phyloP scores from a whole-genome alignment of 2,113 vertebrate genomes.

The Puma concolor region DNA sequence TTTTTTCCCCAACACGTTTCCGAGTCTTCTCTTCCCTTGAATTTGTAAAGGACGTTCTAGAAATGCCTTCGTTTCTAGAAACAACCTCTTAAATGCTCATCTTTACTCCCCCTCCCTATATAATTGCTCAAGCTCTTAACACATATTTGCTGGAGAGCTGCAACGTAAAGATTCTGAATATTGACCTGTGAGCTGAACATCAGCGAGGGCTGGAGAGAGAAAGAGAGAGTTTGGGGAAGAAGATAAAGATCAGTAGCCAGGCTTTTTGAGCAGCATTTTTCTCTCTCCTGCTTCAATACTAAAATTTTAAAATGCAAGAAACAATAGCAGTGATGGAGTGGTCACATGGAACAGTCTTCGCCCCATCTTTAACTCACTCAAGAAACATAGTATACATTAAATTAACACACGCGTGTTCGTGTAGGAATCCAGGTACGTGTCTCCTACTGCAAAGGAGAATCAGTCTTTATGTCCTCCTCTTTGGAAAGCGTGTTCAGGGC shows the following conservation, averaged over 20 bases:
- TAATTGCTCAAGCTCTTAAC: background rate
- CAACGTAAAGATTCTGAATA: fast-evolving
- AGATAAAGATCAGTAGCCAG: background rate
- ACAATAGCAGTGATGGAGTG: too few species aligned
- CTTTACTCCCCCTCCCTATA: background rate
- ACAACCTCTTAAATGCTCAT: background rate
- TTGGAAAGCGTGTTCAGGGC: background rate
- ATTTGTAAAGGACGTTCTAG: background rate
- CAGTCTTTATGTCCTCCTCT: fast-evolving
- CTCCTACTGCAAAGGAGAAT: background rate
- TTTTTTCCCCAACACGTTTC: background rate
- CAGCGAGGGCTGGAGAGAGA: background rate
- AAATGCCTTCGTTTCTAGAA: background rate
- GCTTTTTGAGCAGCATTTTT: background rate
- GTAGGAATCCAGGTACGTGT: background rate
- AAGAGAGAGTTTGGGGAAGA: background rate
- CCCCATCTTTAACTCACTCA: background rate
- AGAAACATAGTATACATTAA: background rate
- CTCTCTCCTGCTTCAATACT: background rate
- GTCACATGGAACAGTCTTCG: background rate
- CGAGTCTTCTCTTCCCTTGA: background rate
- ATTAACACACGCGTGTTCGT: fast-evolving
- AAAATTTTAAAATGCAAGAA: background rate
- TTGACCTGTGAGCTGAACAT: fast-evolving
- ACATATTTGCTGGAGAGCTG: fast-evolving